Base-by-base conservation (phyloP, 2,113 vertebrate species). In the Psittacula cyanocephala region DNA sequence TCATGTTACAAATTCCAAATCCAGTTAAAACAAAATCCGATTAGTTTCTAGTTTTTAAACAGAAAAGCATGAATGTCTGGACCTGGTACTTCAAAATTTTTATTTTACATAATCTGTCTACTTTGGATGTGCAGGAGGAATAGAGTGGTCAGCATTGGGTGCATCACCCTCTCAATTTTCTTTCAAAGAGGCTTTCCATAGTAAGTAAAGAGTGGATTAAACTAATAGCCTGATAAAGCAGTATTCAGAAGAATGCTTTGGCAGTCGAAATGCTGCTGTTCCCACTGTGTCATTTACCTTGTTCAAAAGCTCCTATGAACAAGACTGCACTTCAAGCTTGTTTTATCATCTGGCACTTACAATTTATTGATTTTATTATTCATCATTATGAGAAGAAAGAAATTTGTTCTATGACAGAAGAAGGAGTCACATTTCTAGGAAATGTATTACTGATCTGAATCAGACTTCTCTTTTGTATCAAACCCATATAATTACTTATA, bases 1-100 rank as follows among this genome's bases (percentile, higher is more conserved):
- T 96, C 90, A 91, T 94, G 72, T 95, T 97, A 86, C 93, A 92
- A 94, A 89, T 89, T 94, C 68, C 50, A 94, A 95, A 96, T 96
- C 75, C 60, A 27, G 57, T 96, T 97, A 94, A 39, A 74, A 41
- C 16, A 84, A 67, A 96, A 96, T 95, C 86, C 64, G 46, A 71
- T 96, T 95, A 91, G 49, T 69, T 92, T 49, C 67, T 84, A 68
- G 47, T 55, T 76, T 44, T 88, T 93, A 82, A 96, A 46, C 23
- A 91, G 63, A 93, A 60, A 33, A 85, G 64, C 31, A 80, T 87
- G 60, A 85, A 79, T 74, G 70, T 91, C 92, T 95, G 75, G 49
- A 62, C 44, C 22, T 46, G 31, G 44, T 89, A 81, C 52, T 96
- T 92, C 60, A 88, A 91, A 84, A 57, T 7, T n/a, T 46, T 5